phyloP scores from a whole-genome alignment of 35 echinoderm and acorn worm species.

The Apostichopus japonicus region DNA sequence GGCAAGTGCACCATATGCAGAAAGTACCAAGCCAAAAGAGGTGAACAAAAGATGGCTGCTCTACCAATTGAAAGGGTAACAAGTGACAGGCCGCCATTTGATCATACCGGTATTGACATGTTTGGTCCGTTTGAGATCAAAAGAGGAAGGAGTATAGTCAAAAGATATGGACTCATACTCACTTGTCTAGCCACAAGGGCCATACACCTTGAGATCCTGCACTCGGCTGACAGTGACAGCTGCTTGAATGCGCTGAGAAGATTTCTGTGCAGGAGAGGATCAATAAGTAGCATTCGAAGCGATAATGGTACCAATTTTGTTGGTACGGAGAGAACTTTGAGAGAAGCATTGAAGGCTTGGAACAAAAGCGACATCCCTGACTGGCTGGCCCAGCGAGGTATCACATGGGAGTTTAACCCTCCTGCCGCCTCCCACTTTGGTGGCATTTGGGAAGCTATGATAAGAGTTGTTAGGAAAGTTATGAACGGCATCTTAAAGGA shows the following conservation, averaged over 20 bases:
- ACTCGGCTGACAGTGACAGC: conserved; percentile 47
- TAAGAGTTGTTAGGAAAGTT: conserved; percentile 65
- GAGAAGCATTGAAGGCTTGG: too few species aligned
- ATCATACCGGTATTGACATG: conserved; percentile 3
- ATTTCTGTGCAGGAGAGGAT: too few species aligned
- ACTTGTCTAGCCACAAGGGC: conserved; percentile 71
- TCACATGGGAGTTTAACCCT: too few species aligned
- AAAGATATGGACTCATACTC: conserved; percentile 74
- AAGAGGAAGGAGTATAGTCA: conserved; percentile 42
- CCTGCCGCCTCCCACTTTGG: conserved; percentile 62
- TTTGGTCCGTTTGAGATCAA: conserved; percentile 28
- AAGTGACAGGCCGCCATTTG: conserved; percentile 34
- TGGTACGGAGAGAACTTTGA: too few species aligned
- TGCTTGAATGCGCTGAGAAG: conserved; percentile 60
- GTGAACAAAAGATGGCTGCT: conserved; percentile 18
- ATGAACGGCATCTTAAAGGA: conserved; percentile 40
- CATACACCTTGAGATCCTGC: conserved; percentile 68
- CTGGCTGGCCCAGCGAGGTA: too few species aligned
- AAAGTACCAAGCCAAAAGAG: neutral
- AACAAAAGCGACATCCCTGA: too few species aligned
- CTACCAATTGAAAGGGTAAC: conserved; percentile 42
- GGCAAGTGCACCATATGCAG: conserved; percentile 8
- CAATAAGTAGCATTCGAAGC: too few species aligned
- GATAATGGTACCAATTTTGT: too few species aligned
- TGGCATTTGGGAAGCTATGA: conserved; percentile 59